Percentiles rank a stretch among this genome's conserved stretches.
These are phyloP conservation scores for Tethea ocularis DNA, from an alignment of 2,888 invertebrate genomes.

Conservation along the genomic window DNA sequence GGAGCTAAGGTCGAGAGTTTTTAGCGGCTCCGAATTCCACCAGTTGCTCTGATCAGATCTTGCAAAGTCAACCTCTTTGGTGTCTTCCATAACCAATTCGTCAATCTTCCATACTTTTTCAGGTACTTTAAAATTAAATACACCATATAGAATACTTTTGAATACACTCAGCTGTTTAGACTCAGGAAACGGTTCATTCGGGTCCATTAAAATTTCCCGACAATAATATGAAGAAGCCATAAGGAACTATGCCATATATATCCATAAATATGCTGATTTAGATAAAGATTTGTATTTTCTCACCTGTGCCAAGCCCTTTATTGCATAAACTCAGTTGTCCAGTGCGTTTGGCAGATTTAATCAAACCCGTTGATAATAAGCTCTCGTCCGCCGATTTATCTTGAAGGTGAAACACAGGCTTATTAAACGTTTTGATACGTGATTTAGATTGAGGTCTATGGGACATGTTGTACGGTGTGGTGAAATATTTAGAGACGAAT, in stretches of 20 bases:
- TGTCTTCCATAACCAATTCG: conserved; percentile 84
- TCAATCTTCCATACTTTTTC: conserved; percentile 89
- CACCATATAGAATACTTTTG: neutral
- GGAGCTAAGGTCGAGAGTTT: conserved; percentile 90
- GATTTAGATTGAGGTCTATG: conserved; percentile 61
- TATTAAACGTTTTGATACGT: conserved; percentile 67
- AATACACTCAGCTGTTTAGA: neutral
- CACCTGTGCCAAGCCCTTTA: conserved; percentile 89
- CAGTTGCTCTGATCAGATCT: conserved; percentile 85
- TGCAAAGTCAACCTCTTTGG: conserved; percentile 85
- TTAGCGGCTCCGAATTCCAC: conserved; percentile 93
- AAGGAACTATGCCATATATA: no score
- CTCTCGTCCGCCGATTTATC: conserved; percentile 88
- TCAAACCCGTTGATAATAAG: conserved; percentile 86
- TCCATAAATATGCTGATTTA: neutral
- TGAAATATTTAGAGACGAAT: conserved; percentile 13
- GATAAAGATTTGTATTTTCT: conserved; percentile 24
- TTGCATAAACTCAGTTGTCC: conserved; percentile 92
- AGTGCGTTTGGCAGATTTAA: conserved; percentile 91
- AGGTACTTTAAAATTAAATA: conserved; percentile 83
- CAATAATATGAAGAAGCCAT: no score
- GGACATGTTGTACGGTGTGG: conserved; percentile 55
- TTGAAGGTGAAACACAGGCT: conserved; percentile 88
- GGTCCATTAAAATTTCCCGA: neutral
- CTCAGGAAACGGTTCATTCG: neutral